Percentiles rank a stretch among this genome's conserved stretches.
These are phyloP conservation scores for Galerucella pusilla DNA, from an alignment of 2,888 invertebrate species.

Conservation along the genomic window DNA sequence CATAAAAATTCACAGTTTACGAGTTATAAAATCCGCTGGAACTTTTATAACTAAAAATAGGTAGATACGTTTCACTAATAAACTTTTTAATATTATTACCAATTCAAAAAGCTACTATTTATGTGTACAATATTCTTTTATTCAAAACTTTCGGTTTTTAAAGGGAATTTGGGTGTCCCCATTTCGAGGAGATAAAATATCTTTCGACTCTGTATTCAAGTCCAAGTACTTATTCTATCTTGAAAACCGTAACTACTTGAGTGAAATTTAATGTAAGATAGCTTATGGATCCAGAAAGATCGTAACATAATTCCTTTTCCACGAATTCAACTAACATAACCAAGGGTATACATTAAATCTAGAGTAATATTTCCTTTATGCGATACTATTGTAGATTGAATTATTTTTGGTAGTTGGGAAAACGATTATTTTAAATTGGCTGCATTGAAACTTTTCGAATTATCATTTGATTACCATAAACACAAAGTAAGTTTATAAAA, in stretches of 20 bases:
- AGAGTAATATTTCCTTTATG: slow-evolving; percentile 27
- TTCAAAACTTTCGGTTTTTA: neutral
- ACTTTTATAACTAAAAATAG: slow-evolving; percentile 18
- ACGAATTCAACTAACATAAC: slow-evolving; percentile 29
- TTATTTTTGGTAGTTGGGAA: slow-evolving; percentile 4
- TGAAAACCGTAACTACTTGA: slow-evolving; percentile 17
- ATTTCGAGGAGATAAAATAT: neutral
- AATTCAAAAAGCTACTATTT: neutral
- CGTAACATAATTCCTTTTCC: slow-evolving; percentile 19
- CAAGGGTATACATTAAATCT: slow-evolving; percentile 21
- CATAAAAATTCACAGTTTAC: slow-evolving; percentile 33
- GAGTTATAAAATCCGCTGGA: slow-evolving; percentile 25
- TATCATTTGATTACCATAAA: neutral
- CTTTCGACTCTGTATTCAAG: slow-evolving; percentile 6
- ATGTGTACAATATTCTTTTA: neutral
- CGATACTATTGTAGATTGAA: slow-evolving; percentile 19
- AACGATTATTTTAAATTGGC: neutral
- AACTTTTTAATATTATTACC: slow-evolving; percentile 21
- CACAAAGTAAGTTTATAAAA: neutral
- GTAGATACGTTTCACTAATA: slow-evolving; percentile 3
- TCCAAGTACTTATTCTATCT: slow-evolving; percentile 18
- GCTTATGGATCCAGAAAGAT: slow-evolving; percentile 23
- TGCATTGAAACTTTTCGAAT: neutral
- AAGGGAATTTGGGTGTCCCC: neutral
- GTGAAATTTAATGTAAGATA: slow-evolving; percentile 27